Conservation (phyloP, 2,888 invertebrate species). For the Mythimna lalbum region DNA sequence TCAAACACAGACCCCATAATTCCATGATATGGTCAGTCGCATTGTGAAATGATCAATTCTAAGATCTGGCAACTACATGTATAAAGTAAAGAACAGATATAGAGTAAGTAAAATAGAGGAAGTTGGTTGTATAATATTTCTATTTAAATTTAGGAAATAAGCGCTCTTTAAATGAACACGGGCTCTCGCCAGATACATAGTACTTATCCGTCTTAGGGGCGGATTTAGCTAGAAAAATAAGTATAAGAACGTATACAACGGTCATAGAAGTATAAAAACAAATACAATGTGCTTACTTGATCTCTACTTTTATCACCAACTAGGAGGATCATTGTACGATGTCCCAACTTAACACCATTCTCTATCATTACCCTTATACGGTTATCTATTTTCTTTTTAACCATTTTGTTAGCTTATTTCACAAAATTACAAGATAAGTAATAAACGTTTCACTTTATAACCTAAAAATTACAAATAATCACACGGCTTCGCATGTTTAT, state of each 20-base stretch:
- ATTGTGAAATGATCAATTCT: too few species aligned
- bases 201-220: too few species aligned
- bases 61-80: too few species aligned
- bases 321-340: conserved; percentile 98
- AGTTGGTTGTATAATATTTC: too few species aligned
- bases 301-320: conserved; percentile 99
- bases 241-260: neutral
- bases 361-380: conserved; percentile 98
- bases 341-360: conserved; percentile 97
- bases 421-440: conserved; percentile 15
- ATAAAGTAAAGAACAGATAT: too few species aligned
- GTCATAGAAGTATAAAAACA: neutral
- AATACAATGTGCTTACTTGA: conserved; percentile 92
- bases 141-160: too few species aligned
- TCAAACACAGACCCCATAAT: too few species aligned
- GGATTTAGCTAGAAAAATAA: too few species aligned
- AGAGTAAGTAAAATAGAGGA: too few species aligned
- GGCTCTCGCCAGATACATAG: too few species aligned
- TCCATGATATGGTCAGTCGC: too few species aligned
- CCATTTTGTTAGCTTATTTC: conserved; percentile 91
- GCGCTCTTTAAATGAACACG: too few species aligned
- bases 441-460: conserved; percentile 65
- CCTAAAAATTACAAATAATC: conserved; percentile 66
- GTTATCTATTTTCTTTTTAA: conserved; percentile 98
- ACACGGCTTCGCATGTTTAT: conserved; percentile 49